A percentile compares a stretch with the other conserved stretches of the same genome.
phyloP scores from a whole-genome alignment of 2,113 vertebrate species.

The Neogale vison region DNA sequence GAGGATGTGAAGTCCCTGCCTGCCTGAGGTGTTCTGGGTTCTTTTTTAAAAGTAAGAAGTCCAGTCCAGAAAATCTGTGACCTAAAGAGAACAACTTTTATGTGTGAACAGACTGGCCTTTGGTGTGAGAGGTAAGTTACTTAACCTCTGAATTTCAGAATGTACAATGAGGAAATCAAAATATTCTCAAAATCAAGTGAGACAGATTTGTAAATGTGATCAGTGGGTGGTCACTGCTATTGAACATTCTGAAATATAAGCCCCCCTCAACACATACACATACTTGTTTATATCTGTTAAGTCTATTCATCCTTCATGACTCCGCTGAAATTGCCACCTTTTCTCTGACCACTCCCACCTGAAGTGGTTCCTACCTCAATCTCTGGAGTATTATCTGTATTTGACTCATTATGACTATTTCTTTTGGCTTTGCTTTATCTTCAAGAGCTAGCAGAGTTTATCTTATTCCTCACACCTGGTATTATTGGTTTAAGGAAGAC shows the following conservation, averaged over 20 bases:
- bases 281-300: background rate
- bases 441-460: background rate
- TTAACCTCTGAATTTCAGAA: slow-evolving; percentile 15
- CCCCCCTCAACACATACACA: rapidly evolving
- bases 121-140: background rate
- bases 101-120: background rate
- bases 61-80: background rate
- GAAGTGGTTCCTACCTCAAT: background rate
- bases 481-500: background rate
- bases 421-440: background rate
- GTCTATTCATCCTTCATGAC: background rate
- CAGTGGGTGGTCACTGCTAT: background rate
- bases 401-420: too few relatives aligned
- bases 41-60: background rate
- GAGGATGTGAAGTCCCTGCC: background rate
- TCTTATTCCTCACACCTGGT: background rate
- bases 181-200: background rate
- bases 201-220: background rate
- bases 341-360: background rate
- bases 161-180: background rate
- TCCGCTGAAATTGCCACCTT: background rate
- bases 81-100: background rate
- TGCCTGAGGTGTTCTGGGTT: background rate
- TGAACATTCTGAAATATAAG: background rate
- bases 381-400: background rate